Conservation (phyloP, 2,888 invertebrate species). For the Orgyia antiqua region DNA sequence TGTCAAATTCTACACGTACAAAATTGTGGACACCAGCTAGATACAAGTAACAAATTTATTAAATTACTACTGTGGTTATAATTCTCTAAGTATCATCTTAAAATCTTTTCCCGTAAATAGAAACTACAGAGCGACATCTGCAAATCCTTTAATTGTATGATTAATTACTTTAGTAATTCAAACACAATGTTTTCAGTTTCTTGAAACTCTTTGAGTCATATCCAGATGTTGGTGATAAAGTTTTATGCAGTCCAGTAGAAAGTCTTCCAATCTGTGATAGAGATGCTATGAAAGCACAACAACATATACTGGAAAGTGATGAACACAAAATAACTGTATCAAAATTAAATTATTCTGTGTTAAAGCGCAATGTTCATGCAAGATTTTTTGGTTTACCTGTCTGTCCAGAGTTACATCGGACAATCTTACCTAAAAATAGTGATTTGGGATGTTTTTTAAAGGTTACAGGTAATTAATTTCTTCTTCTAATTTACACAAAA, state of each 20-base stretch:
- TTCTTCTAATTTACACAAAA: no score
- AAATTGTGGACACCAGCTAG: no score
- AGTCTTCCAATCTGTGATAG: conserved; percentile 81
- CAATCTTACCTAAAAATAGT: conserved; percentile 82
- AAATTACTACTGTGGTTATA: no score
- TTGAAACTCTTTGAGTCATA: conserved; percentile 83
- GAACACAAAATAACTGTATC: conserved; percentile 44
- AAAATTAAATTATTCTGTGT: conserved; percentile 45
- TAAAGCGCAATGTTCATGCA: conserved; percentile 83
- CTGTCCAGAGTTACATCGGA: conserved; percentile 82
- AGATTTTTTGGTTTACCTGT: conserved; percentile 82
- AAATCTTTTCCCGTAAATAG: no score
- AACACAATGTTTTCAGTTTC: conserved; percentile 83
- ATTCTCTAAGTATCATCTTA: no score
- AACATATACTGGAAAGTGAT: conserved; percentile 64
- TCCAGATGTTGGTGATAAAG: conserved; percentile 81
- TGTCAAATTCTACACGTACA: no score
- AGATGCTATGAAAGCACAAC: conserved; percentile 80
- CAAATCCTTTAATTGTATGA: no score
- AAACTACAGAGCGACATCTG: no score
- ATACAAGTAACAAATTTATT: no score
- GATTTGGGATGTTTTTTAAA: conserved; percentile 86
- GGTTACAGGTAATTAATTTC: conserved; percentile 77
- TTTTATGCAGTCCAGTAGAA: conserved; percentile 81
- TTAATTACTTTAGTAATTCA: neutral